A percentile compares a stretch with the other conserved stretches of the same genome.
phyloP scores from a whole-genome alignment of 2,888 invertebrate genomes.

The Conchocele bisecta region DNA sequence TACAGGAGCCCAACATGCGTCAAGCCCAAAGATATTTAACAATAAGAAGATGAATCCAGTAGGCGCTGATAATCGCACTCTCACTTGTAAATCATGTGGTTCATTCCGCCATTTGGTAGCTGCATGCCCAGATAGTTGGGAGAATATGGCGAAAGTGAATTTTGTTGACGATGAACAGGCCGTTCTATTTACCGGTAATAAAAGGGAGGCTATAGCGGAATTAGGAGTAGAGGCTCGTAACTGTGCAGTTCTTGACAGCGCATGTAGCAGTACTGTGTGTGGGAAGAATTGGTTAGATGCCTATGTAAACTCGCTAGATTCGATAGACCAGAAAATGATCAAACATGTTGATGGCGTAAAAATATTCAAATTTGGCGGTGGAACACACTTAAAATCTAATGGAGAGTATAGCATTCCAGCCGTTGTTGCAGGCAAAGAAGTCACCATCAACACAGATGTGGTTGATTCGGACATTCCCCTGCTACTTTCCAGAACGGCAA shows the following conservation, averaged over 20 bases:
- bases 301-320: conserved; percentile 13
- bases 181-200: conserved; percentile 35
- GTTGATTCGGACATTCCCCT: conserved; percentile 53
- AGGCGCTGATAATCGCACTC: conserved; percentile 11
- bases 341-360: conserved; percentile 18
- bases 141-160: conserved; percentile 38
- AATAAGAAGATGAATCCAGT: conserved; percentile 30
- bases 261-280: conserved; percentile 57
- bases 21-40: no score
- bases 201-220: conserved; percentile 4
- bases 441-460: conserved; percentile 43
- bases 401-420: conserved; percentile 23
- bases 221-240: conserved; percentile 7
- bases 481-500: conserved; percentile 28
- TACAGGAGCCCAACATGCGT: no score
- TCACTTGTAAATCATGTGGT: conserved; percentile 41
- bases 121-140: conserved; percentile 46
- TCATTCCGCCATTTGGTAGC: conserved; percentile 39
- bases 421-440: conserved; percentile 28
- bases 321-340: neutral
- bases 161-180: conserved; percentile 26
- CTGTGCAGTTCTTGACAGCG: conserved; percentile 11
- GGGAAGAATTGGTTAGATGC: conserved; percentile 37
- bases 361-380: conserved; percentile 55
- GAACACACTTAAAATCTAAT: conserved; percentile 39